Base-by-base conservation (phyloP, 2,888 invertebrate genomes). In the Drosophila emarginata region DNA sequence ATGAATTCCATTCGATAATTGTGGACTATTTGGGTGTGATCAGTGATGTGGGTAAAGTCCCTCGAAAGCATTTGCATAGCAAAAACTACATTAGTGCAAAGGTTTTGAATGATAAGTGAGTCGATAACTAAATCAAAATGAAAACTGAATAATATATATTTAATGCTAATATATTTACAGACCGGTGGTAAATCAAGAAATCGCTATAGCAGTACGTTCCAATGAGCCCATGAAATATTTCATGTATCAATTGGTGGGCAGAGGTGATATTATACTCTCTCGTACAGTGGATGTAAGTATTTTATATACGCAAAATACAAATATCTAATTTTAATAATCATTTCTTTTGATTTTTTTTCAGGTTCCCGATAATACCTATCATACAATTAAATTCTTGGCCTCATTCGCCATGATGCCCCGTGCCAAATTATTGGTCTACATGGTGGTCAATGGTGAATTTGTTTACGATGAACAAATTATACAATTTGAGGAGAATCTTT, bases 381-480 rank as follows among this genome's bases (percentile, higher is more conserved):
- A 91, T 14, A 89, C 86, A 6, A 89, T 91, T 26, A 91, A 91
- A 64, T 95, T 98, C 87, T 91, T 94, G 56, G 95, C 96, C 2
- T 94, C 95, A 0, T 94, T 95, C 77, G 94, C 94, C 14, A 96
- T 97, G 96, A 95, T 96, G 51, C 98, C 98, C 0, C 95, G 95
- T 61, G 96, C 96, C 51, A 95, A 96, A 87, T 92, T 98, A 39
- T 92, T 98, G 21, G 96, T 97, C 18, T 98, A 96, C 89, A 96
- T 95, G 83, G 95, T 98, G 51, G 78, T 90, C 5, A 94, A 95
- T 87, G 95, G 96, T 1, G 96, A 97, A 91, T 93, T 97, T 54
- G 94, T 99, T 26, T 96, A 97, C 1, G 97, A 99, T 89, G 95
- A 97, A 5, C 93, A 98, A 51, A 95, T 96, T 80, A 95, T 97